Evolutionary conservation across 2,888 invertebrate species (phyloP).

Genomic region (Apomyelois bistriatella): DNA sequence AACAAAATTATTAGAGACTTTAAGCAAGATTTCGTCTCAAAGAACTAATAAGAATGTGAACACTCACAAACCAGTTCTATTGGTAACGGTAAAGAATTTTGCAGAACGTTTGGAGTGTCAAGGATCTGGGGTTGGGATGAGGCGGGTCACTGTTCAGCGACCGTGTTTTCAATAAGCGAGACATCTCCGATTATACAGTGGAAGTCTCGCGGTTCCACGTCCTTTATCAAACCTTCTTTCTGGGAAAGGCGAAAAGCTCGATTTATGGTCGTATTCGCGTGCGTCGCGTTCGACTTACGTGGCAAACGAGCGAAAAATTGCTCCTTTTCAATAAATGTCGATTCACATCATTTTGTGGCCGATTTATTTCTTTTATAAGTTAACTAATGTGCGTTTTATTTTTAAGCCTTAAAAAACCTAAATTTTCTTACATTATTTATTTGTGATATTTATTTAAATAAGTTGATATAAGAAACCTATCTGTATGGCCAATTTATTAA

Average conservation of each 20-base stretch:
- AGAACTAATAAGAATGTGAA: constrained; percentile 32
- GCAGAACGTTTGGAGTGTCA: constrained; percentile 44
- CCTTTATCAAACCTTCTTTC: constrained; percentile 69
- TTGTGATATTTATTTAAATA: no score
- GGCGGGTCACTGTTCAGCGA: constrained; percentile 41
- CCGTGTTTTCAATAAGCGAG: constrained; percentile 62
- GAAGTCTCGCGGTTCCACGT: constrained; percentile 71
- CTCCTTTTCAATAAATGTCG: no score
- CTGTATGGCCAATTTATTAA: no score
- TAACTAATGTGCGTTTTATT: no score
- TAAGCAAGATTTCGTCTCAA: constrained; percentile 61
- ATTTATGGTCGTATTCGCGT: background rate
- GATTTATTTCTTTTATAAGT: no score
- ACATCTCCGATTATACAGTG: constrained; percentile 74
- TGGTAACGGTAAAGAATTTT: constrained; percentile 72
- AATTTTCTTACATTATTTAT: no score
- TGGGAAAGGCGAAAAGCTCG: constrained; percentile 44
- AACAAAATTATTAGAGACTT: constrained; percentile 55
- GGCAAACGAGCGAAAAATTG: background rate
- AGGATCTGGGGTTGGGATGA: constrained; percentile 22
- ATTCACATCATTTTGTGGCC: no score
- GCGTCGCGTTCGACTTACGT: background rate
- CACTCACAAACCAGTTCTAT: constrained; percentile 63
- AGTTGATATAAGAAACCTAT: no score
- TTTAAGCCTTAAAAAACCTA: no score